Evolutionary conservation across 2,888 invertebrate species (phyloP), one percentile per base, ranked within the genome.

Genomic region (Cataglyphis livida): DNA sequence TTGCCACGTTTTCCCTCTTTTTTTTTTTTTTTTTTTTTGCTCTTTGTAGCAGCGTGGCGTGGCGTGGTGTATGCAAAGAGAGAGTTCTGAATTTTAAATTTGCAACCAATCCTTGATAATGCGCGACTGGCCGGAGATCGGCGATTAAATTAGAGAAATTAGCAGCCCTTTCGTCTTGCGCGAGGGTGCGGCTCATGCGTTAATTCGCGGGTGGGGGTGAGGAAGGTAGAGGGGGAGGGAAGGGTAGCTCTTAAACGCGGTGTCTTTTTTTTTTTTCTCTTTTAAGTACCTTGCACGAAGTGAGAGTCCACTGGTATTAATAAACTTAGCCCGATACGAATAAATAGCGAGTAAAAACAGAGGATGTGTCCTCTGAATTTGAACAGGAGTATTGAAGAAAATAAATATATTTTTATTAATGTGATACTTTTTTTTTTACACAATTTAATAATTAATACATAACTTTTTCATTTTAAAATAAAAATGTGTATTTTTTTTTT

Each of bases 81-180:
- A 10, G 70, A 38, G 15, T 10, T 62, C 75, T 48, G 81, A 70
- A 78, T 59, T 70, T 78, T 70, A 9, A 78, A 59, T 78, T 74
- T 21, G n/a, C 51, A n/a, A 25, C 54, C 41, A 51, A 65, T 85
- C 62, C 82, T 86, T 84, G 85, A 89, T 86, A 87, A 87, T 86
- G 83, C 85, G 76, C 66, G 64, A 61, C 89, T 89, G 85, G 82
- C 59, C 83, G 87, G 89, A 91, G 90, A 90, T 90, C 88, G 90
- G 88, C 90, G 86, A 91, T 92, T 88, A 93, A 93, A 91, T 92
- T 90, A 91, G 87, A 89, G 89, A 86, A 89, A 89, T 89, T 89
- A 89, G 84, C 89, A 85, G 74, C 83, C 90, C 88, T 81, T 83
- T 75, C 66, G 86, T 74, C 57, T 25, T 38, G 54, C n/a, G 10